Base-by-base conservation (phyloP, 2,797 vertebrate species). In the Jordanella pulchra region DNA sequence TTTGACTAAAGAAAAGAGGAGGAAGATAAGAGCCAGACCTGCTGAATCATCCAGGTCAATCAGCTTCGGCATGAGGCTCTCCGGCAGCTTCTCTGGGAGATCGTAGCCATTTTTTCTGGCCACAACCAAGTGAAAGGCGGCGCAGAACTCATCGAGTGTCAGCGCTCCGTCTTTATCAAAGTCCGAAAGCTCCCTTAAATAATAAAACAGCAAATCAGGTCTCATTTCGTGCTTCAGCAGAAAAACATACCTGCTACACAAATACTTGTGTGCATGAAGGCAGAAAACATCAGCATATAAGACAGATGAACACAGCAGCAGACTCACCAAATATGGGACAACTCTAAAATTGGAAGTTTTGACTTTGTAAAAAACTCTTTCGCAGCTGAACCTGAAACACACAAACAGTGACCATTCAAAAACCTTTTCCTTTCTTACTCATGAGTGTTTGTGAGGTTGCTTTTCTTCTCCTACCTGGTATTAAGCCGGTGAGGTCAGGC, bases 361-460 rank as follows among this genome's bases (percentile, higher is more conserved):
- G 98, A 99, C 93, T 99, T 99, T 82, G 98, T 99, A 93, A 99
- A 99, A 95, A 99, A 99, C 89, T 99, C 98, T 94, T 99, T 99
- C 82, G 98, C 98, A 80, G 97, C 96, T 91, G 98, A 99, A 84
- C 98, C 98, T 99, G 91, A 78, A 94, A 95, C 69, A 76, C 23
- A 82, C 65, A 71, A 0, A 45, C 58, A 71, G 9, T 45, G 4
- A 44, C 3, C 0, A 72, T 51, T 1, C 21, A 44, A 15, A 0
- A 2, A 10, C 67, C 42, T 56, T 35, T 30, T 45, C 5, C 11
- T 3, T 1, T 14, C 47, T 25, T 2, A 7, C 14, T 27, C n/a
- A n/a, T 48, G 1, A 1, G 18, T 61, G 14, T 23, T 1, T 11
- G 6, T 58, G 9, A 21, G 47, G 25, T 39, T 0, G 1, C 9